These are phyloP conservation scores for Anoplius nigerrimus DNA, from an alignment of 2,888 invertebrate genomes.

Conservation along the genomic window DNA sequence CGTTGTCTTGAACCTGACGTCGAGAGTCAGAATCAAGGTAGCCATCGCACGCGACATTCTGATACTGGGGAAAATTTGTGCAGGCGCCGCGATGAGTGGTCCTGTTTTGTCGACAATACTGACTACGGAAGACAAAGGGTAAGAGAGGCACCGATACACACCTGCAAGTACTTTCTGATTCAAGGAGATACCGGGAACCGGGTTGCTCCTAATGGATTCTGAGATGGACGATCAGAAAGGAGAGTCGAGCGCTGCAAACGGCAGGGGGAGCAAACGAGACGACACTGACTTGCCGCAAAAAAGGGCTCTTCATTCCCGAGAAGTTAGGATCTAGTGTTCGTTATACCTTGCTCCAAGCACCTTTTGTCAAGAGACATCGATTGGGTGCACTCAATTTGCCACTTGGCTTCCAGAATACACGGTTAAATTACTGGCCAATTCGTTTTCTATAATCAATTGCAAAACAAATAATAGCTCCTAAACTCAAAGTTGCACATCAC, in stretches of 20 bases:
- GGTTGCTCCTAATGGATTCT: conserved; percentile 54
- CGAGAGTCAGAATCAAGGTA: conserved; percentile 49
- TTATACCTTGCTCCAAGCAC: no score
- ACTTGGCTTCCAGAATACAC: no score
- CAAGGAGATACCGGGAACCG: conserved; percentile 46
- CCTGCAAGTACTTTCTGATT: conserved; percentile 57
- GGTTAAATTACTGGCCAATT: no score
- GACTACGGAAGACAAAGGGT: conserved; percentile 8
- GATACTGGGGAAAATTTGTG: neutral
- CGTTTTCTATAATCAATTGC: no score
- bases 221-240: conserved; percentile 52
- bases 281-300: neutral
- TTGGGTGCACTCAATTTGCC: no score
- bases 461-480: no score
- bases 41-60: conserved; percentile 42
- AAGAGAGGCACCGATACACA: conserved; percentile 47
- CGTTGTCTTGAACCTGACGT: no score
- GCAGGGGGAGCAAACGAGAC: neutral
- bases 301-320: no score
- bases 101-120: neutral
- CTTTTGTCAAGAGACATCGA: no score
- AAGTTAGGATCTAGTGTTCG: no score
- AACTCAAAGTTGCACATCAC: no score
- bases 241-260: neutral
- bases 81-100: neutral